A percentile compares a stretch with the other conserved stretches of the same genome.
Conservation (phyloP, 2,113 vertebrate species). For the Salvelinus sp. region DNA sequence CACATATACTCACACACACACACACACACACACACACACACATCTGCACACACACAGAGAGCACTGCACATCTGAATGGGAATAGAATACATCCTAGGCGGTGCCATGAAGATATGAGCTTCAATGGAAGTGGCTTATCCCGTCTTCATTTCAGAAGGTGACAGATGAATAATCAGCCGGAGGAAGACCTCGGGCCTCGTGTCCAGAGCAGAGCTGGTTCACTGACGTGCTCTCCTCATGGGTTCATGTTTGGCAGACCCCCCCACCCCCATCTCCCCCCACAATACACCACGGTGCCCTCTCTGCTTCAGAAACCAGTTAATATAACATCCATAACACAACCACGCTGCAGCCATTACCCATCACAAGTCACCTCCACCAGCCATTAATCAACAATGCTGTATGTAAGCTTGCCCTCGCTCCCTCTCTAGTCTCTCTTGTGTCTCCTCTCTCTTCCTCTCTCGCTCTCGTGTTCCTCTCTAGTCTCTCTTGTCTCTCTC, state of each 20-base stretch:
- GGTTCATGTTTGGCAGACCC: neutral
- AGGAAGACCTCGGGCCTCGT: too few species aligned
- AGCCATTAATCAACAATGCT: slow-evolving; percentile 4
- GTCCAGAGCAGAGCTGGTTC: neutral
- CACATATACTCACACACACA: too few species aligned
- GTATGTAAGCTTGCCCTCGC: neutral
- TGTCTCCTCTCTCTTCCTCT: slow-evolving; percentile 11
- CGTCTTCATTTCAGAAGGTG: neutral
- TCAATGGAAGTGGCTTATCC: neutral
- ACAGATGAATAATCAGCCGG: neutral
- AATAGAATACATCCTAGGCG: neutral
- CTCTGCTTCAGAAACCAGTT: slow-evolving; percentile 1
- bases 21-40: neutral
- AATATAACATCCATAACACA: slow-evolving; percentile 13
- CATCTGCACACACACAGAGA: neutral
- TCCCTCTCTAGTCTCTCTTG: slow-evolving; percentile 17
- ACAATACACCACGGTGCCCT: neutral
- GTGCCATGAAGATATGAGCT: neutral
- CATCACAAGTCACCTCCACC: neutral
- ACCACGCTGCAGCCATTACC: neutral
- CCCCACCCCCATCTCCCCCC: neutral
- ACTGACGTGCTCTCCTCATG: neutral
- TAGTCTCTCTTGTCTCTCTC: neutral
- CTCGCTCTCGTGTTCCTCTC: slow-evolving; percentile 26
- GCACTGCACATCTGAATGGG: neutral